These are phyloP conservation scores for Plestiodon gilberti DNA, from an alignment of 2,113 vertebrate genomes.

Conservation along the genomic window DNA sequence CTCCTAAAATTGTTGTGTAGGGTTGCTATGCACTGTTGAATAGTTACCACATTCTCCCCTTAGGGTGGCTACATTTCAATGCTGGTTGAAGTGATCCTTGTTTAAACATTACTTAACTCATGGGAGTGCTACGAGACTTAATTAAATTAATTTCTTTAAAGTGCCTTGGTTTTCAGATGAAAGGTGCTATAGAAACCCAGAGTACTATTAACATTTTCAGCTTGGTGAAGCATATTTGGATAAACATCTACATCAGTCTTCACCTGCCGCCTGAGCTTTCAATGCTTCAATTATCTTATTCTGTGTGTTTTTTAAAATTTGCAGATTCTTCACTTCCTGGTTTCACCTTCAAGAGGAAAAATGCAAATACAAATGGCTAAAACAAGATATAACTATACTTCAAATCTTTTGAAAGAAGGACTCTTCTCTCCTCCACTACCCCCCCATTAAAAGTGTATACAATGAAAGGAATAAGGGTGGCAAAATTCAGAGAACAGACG, in stretches of 20 bases:
- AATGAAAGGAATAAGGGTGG: constrained; percentile 6
- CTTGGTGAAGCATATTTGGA: constrained; percentile 46
- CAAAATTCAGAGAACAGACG: constrained; percentile 9
- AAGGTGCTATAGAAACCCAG: constrained; percentile 62
- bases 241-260: constrained; percentile 47
- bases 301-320: constrained; percentile 39
- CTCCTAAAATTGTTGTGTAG: constrained; percentile 35
- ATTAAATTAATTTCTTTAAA: constrained; percentile 68
- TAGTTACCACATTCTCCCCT: constrained; percentile 49
- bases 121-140: constrained; percentile 64
- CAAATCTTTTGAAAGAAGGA: constrained; percentile 2
- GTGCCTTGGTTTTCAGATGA: constrained; percentile 66
- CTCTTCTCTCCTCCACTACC: not conserved
- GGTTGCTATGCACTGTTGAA: constrained; percentile 41
- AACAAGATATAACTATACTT: constrained; percentile 17
- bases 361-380: constrained; percentile 15
- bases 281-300: constrained; percentile 18
- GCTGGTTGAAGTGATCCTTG: constrained; percentile 64
- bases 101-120: constrained; percentile 67
- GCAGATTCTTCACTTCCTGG: constrained; percentile 36
- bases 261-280: constrained; percentile 38
- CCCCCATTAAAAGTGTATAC: not conserved
- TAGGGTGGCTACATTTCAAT: constrained; percentile 54
- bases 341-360: constrained; percentile 37
- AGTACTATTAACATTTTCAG: constrained; percentile 51